phyloP scores from a whole-genome alignment of 2,797 vertebrate species.

The Ctenopoma multispine region DNA sequence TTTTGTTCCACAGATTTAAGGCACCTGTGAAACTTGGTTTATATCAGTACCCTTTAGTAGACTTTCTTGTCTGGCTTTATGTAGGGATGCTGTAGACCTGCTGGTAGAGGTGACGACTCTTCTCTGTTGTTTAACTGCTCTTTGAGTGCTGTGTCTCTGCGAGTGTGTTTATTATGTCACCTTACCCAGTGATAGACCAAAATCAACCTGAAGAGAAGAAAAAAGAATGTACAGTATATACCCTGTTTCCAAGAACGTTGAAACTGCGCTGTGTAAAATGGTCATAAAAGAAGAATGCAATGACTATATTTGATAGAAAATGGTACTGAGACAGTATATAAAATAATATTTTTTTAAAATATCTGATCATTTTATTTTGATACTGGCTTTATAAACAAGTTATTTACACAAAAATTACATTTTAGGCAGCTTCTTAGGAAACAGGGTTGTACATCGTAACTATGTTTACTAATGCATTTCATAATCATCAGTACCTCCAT shows the following conservation, averaged over 20 bases:
- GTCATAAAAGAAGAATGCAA: too few species aligned
- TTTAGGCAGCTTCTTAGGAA: too few species aligned
- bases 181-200: neutral
- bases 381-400: too few species aligned
- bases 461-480: slow-evolving; percentile 11
- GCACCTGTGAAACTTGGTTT: slow-evolving; percentile 63
- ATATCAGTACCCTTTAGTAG: slow-evolving; percentile 44
- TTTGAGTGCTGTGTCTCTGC: slow-evolving; percentile 16
- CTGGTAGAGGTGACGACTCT: slow-evolving; percentile 53
- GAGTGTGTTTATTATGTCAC: slow-evolving; percentile 7
- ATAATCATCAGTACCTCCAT: slow-evolving; percentile 3
- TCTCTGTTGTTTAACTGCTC: slow-evolving; percentile 51
- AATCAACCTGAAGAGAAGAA: too few species aligned
- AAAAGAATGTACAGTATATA: too few species aligned
- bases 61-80: slow-evolving; percentile 54
- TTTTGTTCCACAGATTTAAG: slow-evolving; percentile 66
- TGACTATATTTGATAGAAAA: too few species aligned
- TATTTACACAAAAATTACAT: neutral
- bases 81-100: slow-evolving; percentile 42
- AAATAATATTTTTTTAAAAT: too few species aligned
- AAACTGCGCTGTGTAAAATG: too few species aligned
- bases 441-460: neutral
- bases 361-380: too few species aligned
- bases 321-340: too few species aligned
- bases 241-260: neutral